Evolutionary conservation across 2,797 vertebrate species (phyloP), one percentile per base, ranked within the genome.

Genomic region (Lepidocolaptes lacrymiger): DNA sequence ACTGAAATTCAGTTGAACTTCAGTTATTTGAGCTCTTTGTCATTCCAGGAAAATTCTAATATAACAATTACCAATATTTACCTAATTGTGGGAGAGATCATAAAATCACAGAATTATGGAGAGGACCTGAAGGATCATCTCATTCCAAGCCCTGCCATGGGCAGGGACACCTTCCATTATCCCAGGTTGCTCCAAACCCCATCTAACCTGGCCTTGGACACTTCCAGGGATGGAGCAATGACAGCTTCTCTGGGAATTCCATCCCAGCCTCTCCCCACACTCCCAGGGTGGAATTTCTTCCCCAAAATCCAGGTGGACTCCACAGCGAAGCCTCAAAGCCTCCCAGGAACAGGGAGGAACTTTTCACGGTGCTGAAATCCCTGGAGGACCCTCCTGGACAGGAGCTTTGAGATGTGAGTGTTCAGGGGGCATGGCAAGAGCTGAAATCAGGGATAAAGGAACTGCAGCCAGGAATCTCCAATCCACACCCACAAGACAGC

Each of bases 151-250:
- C 23, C 56, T 36, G 34, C 23, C 56, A 59, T 26, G 56, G 58
- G 36, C 36, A 59, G 58, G 36, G 24, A 59, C 58, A 59, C 10
- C 24, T 61, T 3, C 12, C 58, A 56, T 13, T 1, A 1, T 0
- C 37, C 58, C 72, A 52, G 18, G 10, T 0, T 51, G n/a, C 3
- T 89, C 58, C 63, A 76, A 63, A 6, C 7, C 9, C 19, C 0
- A 0, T 44, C 71, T 51, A 83, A 0, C 8, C 28, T 23, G 18
- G 17, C 18, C 39, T 46, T 19, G 51, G 51, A 12, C 44, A 52
- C 14, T 58, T 5, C 37, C 66, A 84, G 44, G 79, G 66, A 44
- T 77, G 1, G 44, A 14, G 8, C 37, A 77, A n/a, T 37, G 72
- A 4, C 58, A 83, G 51, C 36, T 83, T 19, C 64, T 34, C 43